Percentiles rank a stretch among this genome's conserved stretches.
phyloP scores from a whole-genome alignment of 2,888 invertebrate genomes.

The Antheraea assamensis region DNA sequence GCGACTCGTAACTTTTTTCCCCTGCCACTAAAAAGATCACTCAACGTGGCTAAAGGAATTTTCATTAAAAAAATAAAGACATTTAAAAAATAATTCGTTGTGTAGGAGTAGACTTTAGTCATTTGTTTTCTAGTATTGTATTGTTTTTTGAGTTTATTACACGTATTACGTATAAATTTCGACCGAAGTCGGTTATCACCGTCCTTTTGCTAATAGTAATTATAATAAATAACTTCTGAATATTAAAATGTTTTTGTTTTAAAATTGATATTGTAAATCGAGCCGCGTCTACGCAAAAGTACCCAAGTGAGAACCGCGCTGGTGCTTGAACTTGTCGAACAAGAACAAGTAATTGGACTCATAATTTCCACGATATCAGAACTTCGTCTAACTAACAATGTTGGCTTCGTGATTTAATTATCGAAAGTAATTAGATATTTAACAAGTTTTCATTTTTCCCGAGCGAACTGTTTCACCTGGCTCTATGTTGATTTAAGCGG shows the following conservation, averaged over 20 bases:
- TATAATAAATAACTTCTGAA: not conserved
- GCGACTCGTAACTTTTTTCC: no score
- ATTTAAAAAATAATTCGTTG: no score
- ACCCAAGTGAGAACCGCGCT: constrained; percentile 43
- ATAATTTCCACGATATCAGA: constrained; percentile 45
- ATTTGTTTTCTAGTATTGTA: no score
- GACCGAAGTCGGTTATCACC: not conserved
- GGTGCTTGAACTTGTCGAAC: constrained; percentile 42
- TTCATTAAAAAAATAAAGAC: no score
- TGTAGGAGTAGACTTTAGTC: no score
- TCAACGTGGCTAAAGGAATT: no score
- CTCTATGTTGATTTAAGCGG: constrained; percentile 18
- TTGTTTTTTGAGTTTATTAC: no score
- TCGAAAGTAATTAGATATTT: constrained; percentile 24
- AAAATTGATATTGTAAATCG: constrained; percentile 15
- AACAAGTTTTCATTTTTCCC: constrained; percentile 22
- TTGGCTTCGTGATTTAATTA: constrained; percentile 30
- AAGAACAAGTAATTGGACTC: constrained; percentile 51
- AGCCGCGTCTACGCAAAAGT: constrained; percentile 27
- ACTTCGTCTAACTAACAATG: constrained; percentile 31
- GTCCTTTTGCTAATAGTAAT: not conserved
- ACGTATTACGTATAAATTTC: not conserved
- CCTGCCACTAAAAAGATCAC: no score
- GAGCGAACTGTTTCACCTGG: constrained; percentile 6
- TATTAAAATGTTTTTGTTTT: not conserved